phyloP scores from a whole-genome alignment of 2,888 invertebrate species.

The Neuroscelio doddi region DNA sequence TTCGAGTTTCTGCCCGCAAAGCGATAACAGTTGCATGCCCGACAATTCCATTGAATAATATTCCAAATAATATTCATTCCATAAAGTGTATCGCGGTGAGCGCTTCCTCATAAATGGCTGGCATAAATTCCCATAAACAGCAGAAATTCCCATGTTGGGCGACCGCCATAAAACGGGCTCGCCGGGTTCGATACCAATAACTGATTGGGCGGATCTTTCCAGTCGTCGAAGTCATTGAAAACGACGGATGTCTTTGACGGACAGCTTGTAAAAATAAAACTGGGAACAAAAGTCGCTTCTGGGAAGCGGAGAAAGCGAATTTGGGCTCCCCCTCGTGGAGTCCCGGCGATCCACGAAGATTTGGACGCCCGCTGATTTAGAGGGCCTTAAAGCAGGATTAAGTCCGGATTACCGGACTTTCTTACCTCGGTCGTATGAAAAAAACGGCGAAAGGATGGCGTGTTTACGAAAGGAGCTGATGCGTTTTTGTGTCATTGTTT shows the following conservation, averaged over 20 bases:
- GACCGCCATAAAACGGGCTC: conserved; percentile 63
- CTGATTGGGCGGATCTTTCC: conserved; percentile 58
- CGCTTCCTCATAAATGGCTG: too few relatives aligned
- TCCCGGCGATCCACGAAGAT: conserved; percentile 8
- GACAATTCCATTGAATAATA: too few relatives aligned
- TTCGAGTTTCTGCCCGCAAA: too few relatives aligned
- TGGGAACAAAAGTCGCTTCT: conserved; percentile 55
- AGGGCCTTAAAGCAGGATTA: conserved; percentile 63
- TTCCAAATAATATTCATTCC: conserved; percentile 3
- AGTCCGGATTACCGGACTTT: conserved; percentile 54
- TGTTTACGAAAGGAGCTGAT: conserved; percentile 8
- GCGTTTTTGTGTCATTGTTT: conserved; percentile 21
- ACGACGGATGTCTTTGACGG: conserved; percentile 69
- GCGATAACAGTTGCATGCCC: background rate
- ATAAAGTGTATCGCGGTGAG: conserved; percentile 8
- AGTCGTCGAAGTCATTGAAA: conserved; percentile 56
- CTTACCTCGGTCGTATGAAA: too few relatives aligned
- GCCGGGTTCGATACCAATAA: conserved; percentile 45
- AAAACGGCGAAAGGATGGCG: conserved; percentile 22
- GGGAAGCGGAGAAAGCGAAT: conserved; percentile 57
- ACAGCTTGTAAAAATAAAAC: conserved; percentile 68
- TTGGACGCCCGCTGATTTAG: conserved; percentile 59
- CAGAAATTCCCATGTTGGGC: too few relatives aligned
- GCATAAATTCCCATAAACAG: conserved; percentile 30
- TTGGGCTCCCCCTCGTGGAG: conserved; percentile 31